Evolutionary conservation across 1,140 invertebrate species (phyloP).

Genomic region (Diabrotica undecimpunctata): DNA sequence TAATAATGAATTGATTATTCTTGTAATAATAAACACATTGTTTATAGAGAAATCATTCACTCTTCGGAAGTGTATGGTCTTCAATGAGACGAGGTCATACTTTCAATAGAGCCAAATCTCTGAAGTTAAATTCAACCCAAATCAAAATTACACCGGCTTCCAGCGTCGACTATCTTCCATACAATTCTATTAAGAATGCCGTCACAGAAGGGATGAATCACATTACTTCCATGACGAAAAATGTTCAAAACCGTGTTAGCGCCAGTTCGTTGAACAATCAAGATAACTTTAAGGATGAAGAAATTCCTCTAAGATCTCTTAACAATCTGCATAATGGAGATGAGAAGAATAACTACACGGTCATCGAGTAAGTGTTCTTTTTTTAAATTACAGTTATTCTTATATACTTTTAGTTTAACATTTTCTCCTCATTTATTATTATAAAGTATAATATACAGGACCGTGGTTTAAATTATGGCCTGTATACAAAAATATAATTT

Average conservation of each 20-base stretch:
- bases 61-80: constrained; percentile 94
- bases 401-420: not conserved
- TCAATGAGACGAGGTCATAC: constrained; percentile 72
- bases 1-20: too few species aligned
- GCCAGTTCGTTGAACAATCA: constrained; percentile 45
- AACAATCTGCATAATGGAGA: constrained; percentile 61
- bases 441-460: too few species aligned
- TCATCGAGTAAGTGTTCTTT: constrained; percentile 63
- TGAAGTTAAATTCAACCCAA: constrained; percentile 58
- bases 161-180: constrained; percentile 50
- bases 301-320: constrained; percentile 74
- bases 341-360: constrained; percentile 57
- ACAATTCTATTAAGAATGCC: constrained; percentile 60
- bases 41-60: constrained; percentile 88
- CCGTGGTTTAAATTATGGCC: too few species aligned
- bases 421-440: not conserved
- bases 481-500: too few species aligned
- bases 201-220: constrained; percentile 58
- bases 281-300: constrained; percentile 54
- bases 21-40: not conserved
- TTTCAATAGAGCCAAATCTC: constrained; percentile 57
- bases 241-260: constrained; percentile 49
- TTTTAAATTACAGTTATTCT: constrained; percentile 20
- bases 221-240: constrained; percentile 50
- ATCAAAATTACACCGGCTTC: constrained; percentile 48